Evolutionary conservation across 2,113 vertebrate genomes (phyloP).

Genomic region (Phaethon lepturus): DNA sequence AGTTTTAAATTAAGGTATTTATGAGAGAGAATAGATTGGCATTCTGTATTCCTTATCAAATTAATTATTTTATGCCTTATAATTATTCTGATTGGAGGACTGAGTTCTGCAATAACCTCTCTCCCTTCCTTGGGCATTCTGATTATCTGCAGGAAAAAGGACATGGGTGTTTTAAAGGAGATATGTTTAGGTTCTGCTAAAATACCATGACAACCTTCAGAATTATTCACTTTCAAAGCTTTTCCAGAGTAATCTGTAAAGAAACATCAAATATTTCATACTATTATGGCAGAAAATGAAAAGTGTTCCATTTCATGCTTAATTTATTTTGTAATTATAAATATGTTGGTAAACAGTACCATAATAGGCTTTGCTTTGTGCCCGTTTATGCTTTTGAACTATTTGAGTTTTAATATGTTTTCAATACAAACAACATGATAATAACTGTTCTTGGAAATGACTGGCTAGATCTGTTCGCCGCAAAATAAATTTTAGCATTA

Average conservation of each 20-base stretch:
- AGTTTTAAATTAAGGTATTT: background rate
- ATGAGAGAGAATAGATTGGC: background rate
- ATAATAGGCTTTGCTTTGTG: conserved; percentile 75
- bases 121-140: background rate
- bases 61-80: background rate
- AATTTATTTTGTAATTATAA: conserved; percentile 84
- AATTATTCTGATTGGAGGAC: background rate
- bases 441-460: conserved; percentile 55
- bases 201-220: conserved; percentile 8
- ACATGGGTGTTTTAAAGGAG: background rate
- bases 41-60: background rate
- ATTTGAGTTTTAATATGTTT: conserved; percentile 68
- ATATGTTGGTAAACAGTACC: conserved; percentile 79
- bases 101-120: background rate
- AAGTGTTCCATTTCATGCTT: conserved; percentile 81
- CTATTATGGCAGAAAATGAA: conserved; percentile 71
- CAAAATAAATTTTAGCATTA: conserved; percentile 37
- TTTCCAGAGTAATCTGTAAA: conserved; percentile 69
- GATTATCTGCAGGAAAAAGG: background rate
- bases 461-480: conserved; percentile 55
- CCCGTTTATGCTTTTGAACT: conserved; percentile 66
- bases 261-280: conserved; percentile 69
- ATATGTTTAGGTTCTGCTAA: background rate
- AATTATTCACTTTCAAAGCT: conserved; percentile 56
- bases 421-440: conserved; percentile 53